Evolutionary conservation across 2,113 vertebrate species (phyloP).

Genomic region (Marmota flaviventris): DNA sequence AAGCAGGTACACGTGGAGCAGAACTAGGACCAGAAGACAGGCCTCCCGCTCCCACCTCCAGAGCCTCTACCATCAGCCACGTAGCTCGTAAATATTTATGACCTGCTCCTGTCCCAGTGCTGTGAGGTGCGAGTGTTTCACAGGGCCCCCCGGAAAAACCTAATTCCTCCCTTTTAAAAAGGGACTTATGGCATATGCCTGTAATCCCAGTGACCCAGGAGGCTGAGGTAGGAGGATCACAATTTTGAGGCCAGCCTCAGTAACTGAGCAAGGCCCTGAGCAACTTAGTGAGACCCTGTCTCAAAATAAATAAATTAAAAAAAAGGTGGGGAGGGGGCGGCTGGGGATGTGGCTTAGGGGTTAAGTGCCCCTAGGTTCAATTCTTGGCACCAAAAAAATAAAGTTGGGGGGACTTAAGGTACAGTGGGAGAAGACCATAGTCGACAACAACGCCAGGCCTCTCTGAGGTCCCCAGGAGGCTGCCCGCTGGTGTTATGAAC

Average conservation of each 20-base stretch:
- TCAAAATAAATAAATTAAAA: too few relatives aligned
- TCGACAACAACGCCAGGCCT: background rate
- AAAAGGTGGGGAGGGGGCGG: too few relatives aligned
- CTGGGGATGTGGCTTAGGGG: too few relatives aligned
- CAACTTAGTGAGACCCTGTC: too few relatives aligned
- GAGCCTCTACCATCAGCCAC: background rate
- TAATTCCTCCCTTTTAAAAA: background rate
- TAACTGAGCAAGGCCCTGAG: too few relatives aligned
- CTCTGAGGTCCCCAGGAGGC: background rate
- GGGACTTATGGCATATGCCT: background rate
- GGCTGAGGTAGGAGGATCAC: too few relatives aligned
- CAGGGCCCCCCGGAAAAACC: too few relatives aligned
- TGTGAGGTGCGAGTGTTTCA: background rate
- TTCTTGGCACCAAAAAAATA: too few relatives aligned
- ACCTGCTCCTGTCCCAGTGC: background rate
- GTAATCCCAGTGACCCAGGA: too few relatives aligned
- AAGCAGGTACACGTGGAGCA: accelerated
- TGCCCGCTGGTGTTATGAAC: background rate
- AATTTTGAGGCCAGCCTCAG: too few relatives aligned
- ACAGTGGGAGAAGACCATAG: background rate
- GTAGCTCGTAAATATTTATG: background rate
- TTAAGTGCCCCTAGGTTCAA: too few relatives aligned
- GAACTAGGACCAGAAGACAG: background rate
- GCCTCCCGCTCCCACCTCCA: background rate
- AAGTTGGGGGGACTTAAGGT: too few relatives aligned